Evolutionary conservation across 1,140 invertebrate species (phyloP), one percentile per base, ranked within the genome.

Genomic region (Medauroidea extradentata): DNA sequence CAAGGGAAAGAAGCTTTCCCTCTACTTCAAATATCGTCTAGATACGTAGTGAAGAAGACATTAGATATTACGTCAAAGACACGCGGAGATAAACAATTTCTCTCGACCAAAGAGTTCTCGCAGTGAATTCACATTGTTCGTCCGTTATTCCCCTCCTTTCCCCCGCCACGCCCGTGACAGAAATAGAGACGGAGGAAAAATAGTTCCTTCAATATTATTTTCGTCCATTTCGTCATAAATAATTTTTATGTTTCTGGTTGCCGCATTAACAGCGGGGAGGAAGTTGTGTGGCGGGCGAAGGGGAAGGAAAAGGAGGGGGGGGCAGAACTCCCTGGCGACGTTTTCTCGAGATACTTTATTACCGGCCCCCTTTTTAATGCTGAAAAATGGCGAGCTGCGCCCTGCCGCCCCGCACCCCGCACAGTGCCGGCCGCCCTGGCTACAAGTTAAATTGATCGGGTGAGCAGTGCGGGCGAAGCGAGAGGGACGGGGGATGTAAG

Each of bases 261-360:
- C 29, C 29, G 29, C 29, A 34, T 34, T 34, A 34, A 54, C 43
- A 59, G 43, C 11, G 44, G 13, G 24, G 34, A n/a, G 19, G 55
- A n/a, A 49, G 48, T 53, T 21, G 59, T 54, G 24, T 34, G 49
- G 18, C 21, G 39, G 25, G 19, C 53, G 53, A 44, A 50, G 50
- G 44, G 41, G 54, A 53, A 55, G 57, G 48, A 25, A 71, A 71
- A 73, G 72, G 74, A 57, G 75, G 73, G 73, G 73, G 75, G 75
- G 75, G 74, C 11, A 34, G 29, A 34, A 34, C 29, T 34, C 29
- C 29, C 29, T 34, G 29, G 29, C 29, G 29, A 34, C 29, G 29
- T 34, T 34, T 34, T 34, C 29, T 34, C 29, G 29, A 34, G 29
- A 34, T 34, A 34, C 29, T 34, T 34, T 34, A 34, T 34, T 34